Evolutionary conservation across 1,140 invertebrate species (phyloP).

Genomic region (Anadara kagoshimensis): DNA sequence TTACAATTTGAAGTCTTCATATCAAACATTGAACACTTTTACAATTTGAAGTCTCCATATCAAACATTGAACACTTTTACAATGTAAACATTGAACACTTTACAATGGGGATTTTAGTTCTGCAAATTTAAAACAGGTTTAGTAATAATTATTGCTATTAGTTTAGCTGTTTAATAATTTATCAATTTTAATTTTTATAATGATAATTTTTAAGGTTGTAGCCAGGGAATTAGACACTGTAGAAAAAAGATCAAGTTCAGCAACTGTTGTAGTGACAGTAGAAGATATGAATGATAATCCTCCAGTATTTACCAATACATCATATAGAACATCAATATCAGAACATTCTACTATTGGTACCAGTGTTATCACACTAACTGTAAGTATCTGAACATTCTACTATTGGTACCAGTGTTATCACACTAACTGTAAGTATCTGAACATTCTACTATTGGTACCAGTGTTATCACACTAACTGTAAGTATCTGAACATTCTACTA

Average conservation of each 20-base stretch:
- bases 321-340: constrained; percentile 78
- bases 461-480: not conserved
- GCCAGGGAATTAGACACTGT: constrained; percentile 87
- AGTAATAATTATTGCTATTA: too few relatives aligned
- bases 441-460: not conserved
- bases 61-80: too few relatives aligned
- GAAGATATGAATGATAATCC: constrained; percentile 96
- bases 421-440: too few relatives aligned
- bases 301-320: constrained; percentile 86
- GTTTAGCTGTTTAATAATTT: too few relatives aligned
- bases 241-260: constrained; percentile 86
- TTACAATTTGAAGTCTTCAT: too few relatives aligned
- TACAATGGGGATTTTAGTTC: too few relatives aligned
- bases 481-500: not conserved
- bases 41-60: too few relatives aligned
- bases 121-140: too few relatives aligned
- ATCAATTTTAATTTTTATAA: too few relatives aligned
- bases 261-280: constrained; percentile 88
- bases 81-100: too few relatives aligned
- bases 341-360: constrained; percentile 91
- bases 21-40: too few relatives aligned
- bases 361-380: constrained; percentile 76
- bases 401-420: too few relatives aligned
- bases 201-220: constrained; percentile 80
- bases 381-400: constrained; percentile 27